phyloP scores from a whole-genome alignment of 2,888 invertebrate species.

The Syrista parreyssii region DNA sequence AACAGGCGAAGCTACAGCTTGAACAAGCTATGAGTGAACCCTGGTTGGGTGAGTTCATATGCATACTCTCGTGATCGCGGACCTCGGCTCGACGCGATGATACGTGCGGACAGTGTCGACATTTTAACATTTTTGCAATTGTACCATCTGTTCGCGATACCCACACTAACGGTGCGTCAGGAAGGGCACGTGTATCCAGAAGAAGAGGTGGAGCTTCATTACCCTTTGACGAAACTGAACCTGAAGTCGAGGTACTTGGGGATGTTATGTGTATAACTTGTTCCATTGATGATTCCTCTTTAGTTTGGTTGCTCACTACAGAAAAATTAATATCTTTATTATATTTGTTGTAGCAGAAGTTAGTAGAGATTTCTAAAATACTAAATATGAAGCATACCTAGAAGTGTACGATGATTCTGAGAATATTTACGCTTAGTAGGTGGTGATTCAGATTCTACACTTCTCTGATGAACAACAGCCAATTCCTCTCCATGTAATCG shows the following conservation, averaged over 20 bases:
- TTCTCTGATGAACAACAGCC: conserved; percentile 53
- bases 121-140: conserved; percentile 86
- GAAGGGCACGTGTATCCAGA: conserved; percentile 67
- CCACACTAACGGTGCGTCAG: conserved; percentile 80
- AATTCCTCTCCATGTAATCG: conserved; percentile 62
- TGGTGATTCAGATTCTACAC: conserved; percentile 36
- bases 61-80: conserved; percentile 86
- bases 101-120: conserved; percentile 86
- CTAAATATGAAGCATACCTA: conserved; percentile 32
- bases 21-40: conserved; percentile 75
- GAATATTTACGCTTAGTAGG: conserved; percentile 32
- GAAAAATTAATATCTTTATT: not conserved
- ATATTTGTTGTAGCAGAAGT: not conserved
- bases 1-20: conserved; percentile 84
- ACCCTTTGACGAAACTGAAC: conserved; percentile 57
- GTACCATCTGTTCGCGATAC: conserved; percentile 76
- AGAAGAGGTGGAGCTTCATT: conserved; percentile 43
- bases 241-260: conserved; percentile 48
- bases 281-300: conserved; percentile 42
- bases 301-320: conserved; percentile 27
- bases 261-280: conserved; percentile 33
- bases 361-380: not conserved
- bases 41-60: conserved; percentile 68
- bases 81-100: conserved; percentile 84
- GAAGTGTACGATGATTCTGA: conserved; percentile 28